Evolutionary conservation across 2,113 vertebrate species (phyloP), one percentile per base, ranked within the genome.

Genomic region (Emydura subglobosa): DNA sequence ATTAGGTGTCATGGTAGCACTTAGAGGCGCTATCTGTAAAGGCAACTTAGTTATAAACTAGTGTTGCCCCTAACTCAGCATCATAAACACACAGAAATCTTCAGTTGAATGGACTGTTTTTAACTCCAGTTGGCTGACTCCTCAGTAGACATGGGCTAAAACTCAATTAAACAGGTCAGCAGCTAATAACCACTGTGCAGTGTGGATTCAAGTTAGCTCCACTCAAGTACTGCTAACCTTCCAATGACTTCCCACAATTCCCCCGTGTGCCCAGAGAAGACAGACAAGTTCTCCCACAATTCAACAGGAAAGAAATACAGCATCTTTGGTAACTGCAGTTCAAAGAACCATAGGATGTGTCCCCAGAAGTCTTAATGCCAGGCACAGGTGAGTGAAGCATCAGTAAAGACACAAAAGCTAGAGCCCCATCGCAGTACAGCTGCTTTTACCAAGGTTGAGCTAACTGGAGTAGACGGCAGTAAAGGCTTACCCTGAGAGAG

Each of bases 21-120:
- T n/a, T 12, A 3, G 57, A 82, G 39, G 47, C 5, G n/a, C 25
- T 0, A 19, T 22, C 22, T 82, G 34, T 2, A 0, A 54, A 34
- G 19, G n/a, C 31, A 65, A 65, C 27, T 59, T 29, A 27, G 57
- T 29, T 59, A 29, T 14, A 47, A 59, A 31, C 61, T 9, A 65
- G 61, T 8, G 31, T n/a, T 65, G 61, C 31, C 61, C 29, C 34
- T 68, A 39, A 68, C 34, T 21, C 31, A 68, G 7, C 34, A 39
- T 7, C 34, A 19, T 17, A 34, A 34, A n/a, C 17, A 34, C 65
- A 13, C 14, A 10, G 17, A 9, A 34, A 29, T 31, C 65, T 21
- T 39, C 34, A 68, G 34, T 17, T 2, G 8, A 68, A 21, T 4
- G 16, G 17, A 39, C 17, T 34, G 31, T n/a, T 68, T n/a, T 68